phyloP scores from a whole-genome alignment of 2,888 invertebrate genomes.

The Hylaea fasciaria region DNA sequence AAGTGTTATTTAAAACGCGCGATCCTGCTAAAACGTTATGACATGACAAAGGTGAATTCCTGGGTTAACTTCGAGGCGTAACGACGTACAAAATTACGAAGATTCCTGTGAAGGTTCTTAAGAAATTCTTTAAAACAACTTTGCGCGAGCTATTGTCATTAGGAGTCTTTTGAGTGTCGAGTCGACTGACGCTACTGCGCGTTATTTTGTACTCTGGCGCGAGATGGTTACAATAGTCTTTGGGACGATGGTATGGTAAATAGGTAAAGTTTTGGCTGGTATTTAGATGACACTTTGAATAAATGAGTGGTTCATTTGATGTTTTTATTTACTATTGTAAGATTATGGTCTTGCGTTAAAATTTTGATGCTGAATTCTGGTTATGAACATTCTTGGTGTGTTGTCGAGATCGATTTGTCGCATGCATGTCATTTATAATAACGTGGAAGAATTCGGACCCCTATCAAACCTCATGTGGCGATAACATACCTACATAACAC shows the following conservation, averaged over 20 bases:
- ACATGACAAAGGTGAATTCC: constrained; percentile 57
- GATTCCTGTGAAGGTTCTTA: constrained; percentile 47
- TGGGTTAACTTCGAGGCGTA: constrained; percentile 40
- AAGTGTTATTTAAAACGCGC: constrained; percentile 24
- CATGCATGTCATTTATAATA: too few species aligned
- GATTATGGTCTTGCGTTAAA: too few species aligned
- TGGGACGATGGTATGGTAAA: not conserved
- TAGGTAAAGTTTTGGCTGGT: not conserved
- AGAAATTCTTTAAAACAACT: constrained; percentile 52
- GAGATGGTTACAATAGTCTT: constrained; percentile 16
- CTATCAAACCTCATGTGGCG: too few species aligned
- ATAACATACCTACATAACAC: too few species aligned
- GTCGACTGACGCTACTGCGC: constrained; percentile 22
- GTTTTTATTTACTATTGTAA: too few species aligned
- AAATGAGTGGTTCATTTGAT: too few species aligned
- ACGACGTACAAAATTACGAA: constrained; percentile 50
- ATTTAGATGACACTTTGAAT: too few species aligned
- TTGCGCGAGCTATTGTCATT: constrained; percentile 36
- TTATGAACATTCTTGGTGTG: too few species aligned
- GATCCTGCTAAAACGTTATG: constrained; percentile 46
- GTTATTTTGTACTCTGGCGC: constrained; percentile 27
- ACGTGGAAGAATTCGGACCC: too few species aligned
- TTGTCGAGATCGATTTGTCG: too few species aligned
- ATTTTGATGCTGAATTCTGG: too few species aligned
- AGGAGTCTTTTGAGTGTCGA: constrained; percentile 24